These are phyloP conservation scores for Caenorhabditis sulstoni DNA, from an alignment of 2,888 invertebrate species.

Conservation along the genomic window DNA sequence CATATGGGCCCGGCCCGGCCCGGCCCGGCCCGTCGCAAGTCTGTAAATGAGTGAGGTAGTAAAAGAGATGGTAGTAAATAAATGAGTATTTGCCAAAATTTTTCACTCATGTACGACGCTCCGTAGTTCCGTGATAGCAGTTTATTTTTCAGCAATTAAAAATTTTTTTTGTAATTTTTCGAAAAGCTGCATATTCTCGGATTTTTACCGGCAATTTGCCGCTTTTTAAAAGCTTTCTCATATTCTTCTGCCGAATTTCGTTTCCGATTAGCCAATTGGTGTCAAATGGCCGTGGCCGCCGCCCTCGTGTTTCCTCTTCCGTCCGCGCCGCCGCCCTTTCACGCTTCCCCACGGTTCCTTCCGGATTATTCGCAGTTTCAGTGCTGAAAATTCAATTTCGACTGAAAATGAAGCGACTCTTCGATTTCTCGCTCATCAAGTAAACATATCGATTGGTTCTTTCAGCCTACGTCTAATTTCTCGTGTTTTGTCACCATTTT, in stretches of 20 bases:
- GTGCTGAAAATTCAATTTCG: background rate
- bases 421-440: constrained; percentile 54
- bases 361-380: constrained; percentile 7
- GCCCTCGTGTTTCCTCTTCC: background rate
- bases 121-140: no score
- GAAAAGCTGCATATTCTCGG: no score
- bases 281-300: constrained; percentile 3
- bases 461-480: background rate
- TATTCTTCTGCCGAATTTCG: background rate
- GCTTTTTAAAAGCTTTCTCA: background rate
- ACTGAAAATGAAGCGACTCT: constrained; percentile 42
- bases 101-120: no score
- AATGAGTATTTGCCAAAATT: no score
- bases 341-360: background rate
- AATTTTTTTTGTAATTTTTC: background rate
- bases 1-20: no score
- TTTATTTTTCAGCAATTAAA: background rate
- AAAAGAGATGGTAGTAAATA: no score
- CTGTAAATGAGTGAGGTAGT: no score
- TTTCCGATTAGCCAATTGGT: background rate
- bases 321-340: constrained; percentile 10
- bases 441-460: constrained; percentile 27
- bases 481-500: constrained; percentile 18
- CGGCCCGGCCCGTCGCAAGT: no score
- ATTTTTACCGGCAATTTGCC: no score